Evolutionary conservation across 2,797 vertebrate species (phyloP).

Genomic region (Neomorphus geoffroyi): DNA sequence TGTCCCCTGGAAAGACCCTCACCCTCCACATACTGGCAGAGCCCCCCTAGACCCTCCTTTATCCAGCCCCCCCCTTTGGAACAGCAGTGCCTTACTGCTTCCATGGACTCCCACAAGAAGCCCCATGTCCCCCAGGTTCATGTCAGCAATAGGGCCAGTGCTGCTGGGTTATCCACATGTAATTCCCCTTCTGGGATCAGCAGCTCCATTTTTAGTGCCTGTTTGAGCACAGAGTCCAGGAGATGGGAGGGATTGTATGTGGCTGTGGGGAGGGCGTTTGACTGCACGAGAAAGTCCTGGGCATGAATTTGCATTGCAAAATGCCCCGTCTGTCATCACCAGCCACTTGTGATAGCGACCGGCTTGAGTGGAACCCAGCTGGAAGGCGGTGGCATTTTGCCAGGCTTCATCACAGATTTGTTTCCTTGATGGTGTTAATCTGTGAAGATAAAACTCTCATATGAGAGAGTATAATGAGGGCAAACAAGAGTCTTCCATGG

Average conservation of each 20-base stretch:
- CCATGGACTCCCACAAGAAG: rapidly evolving
- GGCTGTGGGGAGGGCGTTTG: neutral
- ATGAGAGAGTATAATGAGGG: rapidly evolving
- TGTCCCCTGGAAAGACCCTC: neutral
- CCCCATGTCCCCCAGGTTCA: rapidly evolving
- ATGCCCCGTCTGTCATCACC: rapidly evolving
- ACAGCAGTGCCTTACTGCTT: rapidly evolving
- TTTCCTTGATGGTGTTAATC: neutral
- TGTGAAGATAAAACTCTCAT: neutral
- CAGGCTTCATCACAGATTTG: neutral
- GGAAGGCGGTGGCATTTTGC: neutral
- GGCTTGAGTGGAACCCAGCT: rapidly evolving
- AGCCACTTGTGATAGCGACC: rapidly evolving
- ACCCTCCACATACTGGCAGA: rapidly evolving
- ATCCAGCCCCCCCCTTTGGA: neutral
- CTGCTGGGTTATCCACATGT: neutral
- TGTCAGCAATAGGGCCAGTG: rapidly evolving
- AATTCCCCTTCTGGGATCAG: neutral
- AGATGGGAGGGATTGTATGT: rapidly evolving
- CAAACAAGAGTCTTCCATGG: rapidly evolving
- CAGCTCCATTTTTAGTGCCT: neutral
- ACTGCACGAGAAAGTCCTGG: neutral
- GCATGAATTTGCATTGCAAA: neutral
- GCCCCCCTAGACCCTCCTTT: rapidly evolving
- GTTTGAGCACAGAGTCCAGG: rapidly evolving